Base-by-base conservation (phyloP, 1,140 invertebrate genomes). In the Centruroides vittatus region DNA sequence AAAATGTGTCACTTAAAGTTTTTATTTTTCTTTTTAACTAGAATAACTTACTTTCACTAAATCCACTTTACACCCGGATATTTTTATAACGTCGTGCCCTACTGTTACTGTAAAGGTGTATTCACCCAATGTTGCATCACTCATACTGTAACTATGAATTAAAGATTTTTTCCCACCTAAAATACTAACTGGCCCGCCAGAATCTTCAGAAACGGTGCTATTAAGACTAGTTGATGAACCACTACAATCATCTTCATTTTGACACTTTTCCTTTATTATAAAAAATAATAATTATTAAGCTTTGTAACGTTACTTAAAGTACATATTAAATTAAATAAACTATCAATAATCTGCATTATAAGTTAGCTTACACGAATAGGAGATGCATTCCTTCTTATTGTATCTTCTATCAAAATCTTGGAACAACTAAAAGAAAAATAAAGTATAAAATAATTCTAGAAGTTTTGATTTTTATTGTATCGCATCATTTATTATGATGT, bases 401-500 rank as follows among this genome's bases (percentile, higher is more conserved):
- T 93, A 71, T 93, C 88, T 74, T 91, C 89, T 70, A 94, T 93
- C 69, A 93, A 75, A 73, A 89, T 84, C 73, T 89, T 91, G 13
- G 90, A 89, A 73, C 88, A 85, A 68, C 89, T 93, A 67, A 61
- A 56, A 65, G 69, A 55, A 23, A 49, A 36, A 47, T 23, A 35
- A 51, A 23, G 10, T 35, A 61, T 23, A 23, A 23, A 23, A 23
- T 23, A 23, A 23, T 23, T 23, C 23, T 23, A 23, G 41, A 35
- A 34, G 23, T 23, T 23, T 23, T 23, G 23, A 23, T 23, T 23
- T 23, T 23, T 23, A 23, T 23, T 23, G 23, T 2, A n/a, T n/a
- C n/a, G n/a, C n/a, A n/a, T n/a, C n/a, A n/a, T n/a, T n/a, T n/a
- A n/a, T n/a, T n/a, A n/a, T n/a, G n/a, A n/a, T n/a, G n/a, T n/a